phyloP scores from a whole-genome alignment of 23 tunicate species.

The Phallusia fumigata region DNA sequence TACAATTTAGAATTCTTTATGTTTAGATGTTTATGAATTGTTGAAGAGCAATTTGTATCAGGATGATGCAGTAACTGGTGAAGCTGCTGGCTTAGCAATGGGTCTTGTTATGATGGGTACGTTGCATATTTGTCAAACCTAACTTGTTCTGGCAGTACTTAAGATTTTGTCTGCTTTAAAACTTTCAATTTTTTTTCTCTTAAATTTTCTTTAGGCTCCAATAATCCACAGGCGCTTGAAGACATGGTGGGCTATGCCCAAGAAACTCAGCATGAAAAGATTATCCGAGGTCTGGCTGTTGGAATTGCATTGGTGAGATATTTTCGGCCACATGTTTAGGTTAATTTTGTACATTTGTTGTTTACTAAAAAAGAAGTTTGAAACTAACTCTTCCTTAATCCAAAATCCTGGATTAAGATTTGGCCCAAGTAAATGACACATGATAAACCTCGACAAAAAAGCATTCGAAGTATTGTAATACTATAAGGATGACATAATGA shows the following conservation, averaged over 20 bases:
- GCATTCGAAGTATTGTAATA: no score
- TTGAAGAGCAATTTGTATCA: slow-evolving; percentile 84
- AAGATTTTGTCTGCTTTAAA: no score
- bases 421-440: no score
- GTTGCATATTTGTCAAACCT: not conserved
- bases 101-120: slow-evolving; percentile 98
- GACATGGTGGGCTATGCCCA: slow-evolving; percentile 95
- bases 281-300: slow-evolving; percentile 94
- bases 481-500: no score
- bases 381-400: no score
- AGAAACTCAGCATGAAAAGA: slow-evolving; percentile 99
- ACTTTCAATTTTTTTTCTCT: no score
- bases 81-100: slow-evolving; percentile 99
- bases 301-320: slow-evolving; percentile 95
- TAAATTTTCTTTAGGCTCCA: slow-evolving; percentile 53
- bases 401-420: no score
- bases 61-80: slow-evolving; percentile 98
- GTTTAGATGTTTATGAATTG: slow-evolving; percentile 76
- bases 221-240: slow-evolving; percentile 67
- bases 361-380: no score
- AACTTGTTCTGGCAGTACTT: no score
- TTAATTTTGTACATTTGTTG: no score
- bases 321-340: no score
- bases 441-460: no score
- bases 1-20: not conserved